A percentile compares a stretch with the other conserved stretches of the same genome.
Conservation (phyloP, 2,113 vertebrate species). For the Beaufortia kweichowensis region DNA sequence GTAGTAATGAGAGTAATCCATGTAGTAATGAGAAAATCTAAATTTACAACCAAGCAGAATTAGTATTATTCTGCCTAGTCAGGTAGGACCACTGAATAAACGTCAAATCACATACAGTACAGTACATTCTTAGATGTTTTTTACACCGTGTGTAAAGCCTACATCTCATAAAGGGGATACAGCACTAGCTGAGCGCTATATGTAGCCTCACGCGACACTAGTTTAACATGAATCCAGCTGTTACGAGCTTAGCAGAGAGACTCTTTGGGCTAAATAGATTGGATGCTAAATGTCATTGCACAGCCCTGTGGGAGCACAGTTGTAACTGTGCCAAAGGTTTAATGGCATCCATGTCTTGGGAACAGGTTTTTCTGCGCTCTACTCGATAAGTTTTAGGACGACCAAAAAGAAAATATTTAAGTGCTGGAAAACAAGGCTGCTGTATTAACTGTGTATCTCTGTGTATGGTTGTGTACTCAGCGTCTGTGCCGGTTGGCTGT, state of each 20-base stretch:
- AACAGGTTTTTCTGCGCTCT: not conserved
- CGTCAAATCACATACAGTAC: no score
- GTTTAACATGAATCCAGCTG: conserved; percentile 38
- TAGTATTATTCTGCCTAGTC: no score
- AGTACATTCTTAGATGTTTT: no score
- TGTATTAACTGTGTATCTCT: not conserved
- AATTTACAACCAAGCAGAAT: no score
- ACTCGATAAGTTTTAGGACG: not conserved
- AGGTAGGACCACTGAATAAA: no score
- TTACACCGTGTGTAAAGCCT: not conserved
- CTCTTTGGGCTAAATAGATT: conserved; percentile 24
- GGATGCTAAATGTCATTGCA: conserved; percentile 29
- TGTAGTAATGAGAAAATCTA: no score
- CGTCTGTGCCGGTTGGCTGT: conserved; percentile 29
- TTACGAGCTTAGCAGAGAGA: conserved; percentile 26
- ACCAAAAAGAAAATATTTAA: conserved; percentile 15
- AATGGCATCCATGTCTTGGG: conserved; percentile 6
- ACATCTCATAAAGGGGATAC: conserved; percentile 5
- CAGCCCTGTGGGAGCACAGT: conserved; percentile 20
- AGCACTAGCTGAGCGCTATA: conserved; percentile 22
- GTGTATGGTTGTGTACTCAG: conserved; percentile 15
- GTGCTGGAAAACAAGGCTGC: not conserved
- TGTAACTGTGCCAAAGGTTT: conserved; percentile 30
- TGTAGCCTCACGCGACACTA: conserved; percentile 24
- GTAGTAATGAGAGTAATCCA: no score